Evolutionary conservation across 2,888 invertebrate genomes (phyloP).

Genomic region (Celastrina argiolus): DNA sequence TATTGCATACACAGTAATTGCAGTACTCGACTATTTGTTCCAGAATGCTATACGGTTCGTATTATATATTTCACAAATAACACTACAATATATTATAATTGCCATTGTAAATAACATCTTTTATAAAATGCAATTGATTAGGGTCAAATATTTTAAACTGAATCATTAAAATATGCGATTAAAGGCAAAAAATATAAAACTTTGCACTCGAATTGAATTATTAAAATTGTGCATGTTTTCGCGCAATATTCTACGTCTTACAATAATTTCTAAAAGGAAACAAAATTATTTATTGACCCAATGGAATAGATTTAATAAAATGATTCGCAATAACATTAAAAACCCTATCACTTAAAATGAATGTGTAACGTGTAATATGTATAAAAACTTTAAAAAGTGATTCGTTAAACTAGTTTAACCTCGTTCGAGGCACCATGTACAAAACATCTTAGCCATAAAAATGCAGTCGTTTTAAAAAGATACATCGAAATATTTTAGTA

Average conservation of each 20-base stretch:
- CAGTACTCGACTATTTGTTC: background rate
- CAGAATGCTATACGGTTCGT: background rate
- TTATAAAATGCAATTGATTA: background rate
- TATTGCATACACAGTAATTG: conserved; percentile 4
- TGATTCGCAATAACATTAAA: background rate
- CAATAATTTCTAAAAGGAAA: background rate
- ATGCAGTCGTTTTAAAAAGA: conserved; percentile 16
- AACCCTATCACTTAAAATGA: background rate
- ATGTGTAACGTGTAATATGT: conserved; percentile 12
- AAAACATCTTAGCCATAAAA: conserved; percentile 14
- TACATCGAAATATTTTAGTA: conserved; percentile 18
- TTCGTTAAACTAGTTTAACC: background rate
- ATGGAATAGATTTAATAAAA: background rate
- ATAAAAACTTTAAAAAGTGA: conserved; percentile 21
- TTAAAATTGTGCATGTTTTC: conserved; percentile 5
- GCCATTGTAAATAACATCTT: background rate
- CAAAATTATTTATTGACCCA: background rate
- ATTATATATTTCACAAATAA: conserved; percentile 1
- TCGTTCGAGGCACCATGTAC: conserved; percentile 7
- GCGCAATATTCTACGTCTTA: background rate
- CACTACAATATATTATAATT: background rate
- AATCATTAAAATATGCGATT: background rate
- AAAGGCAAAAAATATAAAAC: background rate
- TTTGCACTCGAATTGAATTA: background rate
- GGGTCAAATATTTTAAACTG: background rate